Evolutionary conservation across 2,888 invertebrate species (phyloP).

Genomic region (Lithophane ornitopus): DNA sequence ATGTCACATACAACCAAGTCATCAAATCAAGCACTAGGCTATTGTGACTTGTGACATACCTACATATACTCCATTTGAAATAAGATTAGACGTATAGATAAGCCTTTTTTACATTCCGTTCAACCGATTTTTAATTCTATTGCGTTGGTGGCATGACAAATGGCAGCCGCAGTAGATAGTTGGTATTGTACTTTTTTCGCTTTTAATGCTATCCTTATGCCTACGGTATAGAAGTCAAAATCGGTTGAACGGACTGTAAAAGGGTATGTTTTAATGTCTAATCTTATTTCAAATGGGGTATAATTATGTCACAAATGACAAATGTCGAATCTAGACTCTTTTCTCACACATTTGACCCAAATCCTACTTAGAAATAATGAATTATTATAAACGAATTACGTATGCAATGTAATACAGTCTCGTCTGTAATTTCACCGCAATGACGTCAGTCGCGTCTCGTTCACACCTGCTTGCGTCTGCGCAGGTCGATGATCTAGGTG

Average conservation of each 20-base stretch:
- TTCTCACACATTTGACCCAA: conserved; percentile 2
- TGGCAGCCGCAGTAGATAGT: no score
- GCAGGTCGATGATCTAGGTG: conserved; percentile 58
- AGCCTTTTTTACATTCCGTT: no score
- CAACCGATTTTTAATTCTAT: no score
- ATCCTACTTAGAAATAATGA: conserved; percentile 7
- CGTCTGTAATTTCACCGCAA: conserved; percentile 55
- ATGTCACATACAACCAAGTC: not conserved
- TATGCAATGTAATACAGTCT: conserved; percentile 27
- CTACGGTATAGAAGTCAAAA: no score
- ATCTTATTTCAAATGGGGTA: no score
- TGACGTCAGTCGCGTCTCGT: conserved; percentile 53
- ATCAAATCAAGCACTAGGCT: conserved; percentile 1
- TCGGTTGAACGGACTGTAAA: no score
- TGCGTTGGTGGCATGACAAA: no score
- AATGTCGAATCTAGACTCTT: conserved; percentile 2
- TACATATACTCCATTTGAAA: no score
- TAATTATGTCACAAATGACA: conserved; percentile 14
- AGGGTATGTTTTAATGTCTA: no score
- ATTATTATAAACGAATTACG: conserved; percentile 40
- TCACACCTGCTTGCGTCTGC: conserved; percentile 50
- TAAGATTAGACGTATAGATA: no score
- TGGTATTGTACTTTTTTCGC: no score
- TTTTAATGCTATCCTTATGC: no score
- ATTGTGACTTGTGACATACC: conserved; percentile 8